These are phyloP conservation scores for Diadophis punctatus DNA, from an alignment of 2,113 vertebrate species.

Conservation along the genomic window DNA sequence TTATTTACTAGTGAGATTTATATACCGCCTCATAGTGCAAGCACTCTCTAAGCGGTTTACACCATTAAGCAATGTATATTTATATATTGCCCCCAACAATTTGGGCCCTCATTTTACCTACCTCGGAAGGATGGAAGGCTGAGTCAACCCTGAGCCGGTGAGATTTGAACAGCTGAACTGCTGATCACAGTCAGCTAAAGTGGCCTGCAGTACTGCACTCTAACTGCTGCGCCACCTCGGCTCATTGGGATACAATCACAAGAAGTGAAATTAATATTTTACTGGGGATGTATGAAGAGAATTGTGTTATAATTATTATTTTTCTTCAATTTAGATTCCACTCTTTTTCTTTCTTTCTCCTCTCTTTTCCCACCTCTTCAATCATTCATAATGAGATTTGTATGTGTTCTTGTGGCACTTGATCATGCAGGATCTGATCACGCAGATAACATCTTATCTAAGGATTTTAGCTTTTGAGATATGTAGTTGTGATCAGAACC, in stretches of 20 bases:
- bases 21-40: too few relatives aligned
- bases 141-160: too few relatives aligned
- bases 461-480: not conserved
- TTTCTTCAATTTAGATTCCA: constrained; percentile 53
- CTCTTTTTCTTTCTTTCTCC: constrained; percentile 27
- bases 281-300: constrained; percentile 27
- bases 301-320: constrained; percentile 24
- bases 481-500: not conserved
- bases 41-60: too few relatives aligned
- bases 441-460: not conserved
- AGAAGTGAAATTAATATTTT: constrained; percentile 46
- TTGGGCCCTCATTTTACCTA: too few relatives aligned
- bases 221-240: too few relatives aligned
- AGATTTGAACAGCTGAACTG: too few relatives aligned
- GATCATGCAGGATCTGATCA: not conserved
- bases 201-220: too few relatives aligned
- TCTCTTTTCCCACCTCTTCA: constrained; percentile 2
- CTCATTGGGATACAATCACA: constrained; percentile 8
- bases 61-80: too few relatives aligned
- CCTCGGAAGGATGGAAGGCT: too few relatives aligned
- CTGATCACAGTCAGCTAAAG: too few relatives aligned
- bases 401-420: not conserved
- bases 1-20: too few relatives aligned
- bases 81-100: too few relatives aligned
- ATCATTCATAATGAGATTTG: not conserved